Evolutionary conservation across 2,888 invertebrate genomes (phyloP).

Genomic region (Tanypteryx hageni): DNA sequence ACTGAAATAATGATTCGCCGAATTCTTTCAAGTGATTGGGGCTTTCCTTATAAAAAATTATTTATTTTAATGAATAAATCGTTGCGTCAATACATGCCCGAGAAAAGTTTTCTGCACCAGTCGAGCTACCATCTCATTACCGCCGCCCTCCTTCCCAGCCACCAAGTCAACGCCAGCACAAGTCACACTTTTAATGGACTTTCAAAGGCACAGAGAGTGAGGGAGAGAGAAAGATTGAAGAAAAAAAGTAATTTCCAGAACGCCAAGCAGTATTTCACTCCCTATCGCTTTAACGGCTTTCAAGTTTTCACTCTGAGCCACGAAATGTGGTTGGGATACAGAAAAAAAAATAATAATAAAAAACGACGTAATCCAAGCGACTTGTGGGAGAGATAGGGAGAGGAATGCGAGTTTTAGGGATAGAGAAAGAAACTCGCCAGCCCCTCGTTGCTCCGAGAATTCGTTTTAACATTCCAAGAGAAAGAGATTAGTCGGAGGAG

Average conservation of each 20-base stretch:
- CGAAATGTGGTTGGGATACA: constrained; percentile 5
- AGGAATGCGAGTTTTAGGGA: not conserved
- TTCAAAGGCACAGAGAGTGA: constrained; percentile 3
- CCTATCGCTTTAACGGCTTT: constrained; percentile 27
- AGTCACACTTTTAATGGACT: constrained; percentile 27
- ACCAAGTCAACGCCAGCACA: not conserved
- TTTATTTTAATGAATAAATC: too few species aligned
- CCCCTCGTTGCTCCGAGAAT: not conserved
- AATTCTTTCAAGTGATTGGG: too few species aligned
- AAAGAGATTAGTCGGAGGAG: not conserved
- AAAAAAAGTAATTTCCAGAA: constrained; percentile 7
- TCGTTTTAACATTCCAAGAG: not conserved
- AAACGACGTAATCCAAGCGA: not conserved
- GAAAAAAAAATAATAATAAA: not conserved
- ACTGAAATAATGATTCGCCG: not conserved
- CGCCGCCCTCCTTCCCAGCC: not conserved
- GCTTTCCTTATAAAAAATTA: too few species aligned
- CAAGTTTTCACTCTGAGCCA: constrained; percentile 23
- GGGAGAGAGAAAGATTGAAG: constrained; percentile 4
- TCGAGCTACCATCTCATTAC: constrained; percentile 15
- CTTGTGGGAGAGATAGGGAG: not conserved
- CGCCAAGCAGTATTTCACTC: constrained; percentile 27
- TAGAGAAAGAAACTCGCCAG: not conserved
- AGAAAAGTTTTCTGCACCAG: not conserved
- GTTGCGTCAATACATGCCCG: too few species aligned